Evolutionary conservation across 2,888 invertebrate species (phyloP).

Genomic region (Mythimna lalbum): DNA sequence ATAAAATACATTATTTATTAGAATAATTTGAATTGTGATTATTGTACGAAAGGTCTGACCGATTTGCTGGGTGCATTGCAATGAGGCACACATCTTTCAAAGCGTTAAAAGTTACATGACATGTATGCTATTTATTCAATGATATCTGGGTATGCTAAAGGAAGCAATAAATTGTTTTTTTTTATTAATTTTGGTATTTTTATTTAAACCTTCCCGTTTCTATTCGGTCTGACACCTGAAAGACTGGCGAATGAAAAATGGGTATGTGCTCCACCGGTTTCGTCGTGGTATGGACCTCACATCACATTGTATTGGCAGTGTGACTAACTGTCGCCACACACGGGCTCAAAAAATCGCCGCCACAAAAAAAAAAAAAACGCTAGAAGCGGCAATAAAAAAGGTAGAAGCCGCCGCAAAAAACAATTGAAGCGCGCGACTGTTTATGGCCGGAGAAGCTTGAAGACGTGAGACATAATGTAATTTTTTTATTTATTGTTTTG

Average conservation of each 20-base stretch:
- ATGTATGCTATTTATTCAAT: slow-evolving; percentile 56
- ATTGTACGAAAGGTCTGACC: slow-evolving; percentile 72
- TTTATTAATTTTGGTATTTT: slow-evolving; percentile 70
- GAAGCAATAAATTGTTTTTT: slow-evolving; percentile 84
- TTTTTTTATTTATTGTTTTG: too few relatives aligned
- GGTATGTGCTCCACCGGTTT: background rate
- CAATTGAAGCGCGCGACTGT: too few relatives aligned
- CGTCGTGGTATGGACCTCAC: background rate
- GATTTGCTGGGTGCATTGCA: slow-evolving; percentile 77
- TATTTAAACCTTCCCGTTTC: slow-evolving; percentile 33
- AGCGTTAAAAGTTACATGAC: slow-evolving; percentile 53
- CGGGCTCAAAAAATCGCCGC: too few relatives aligned
- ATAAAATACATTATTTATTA: slow-evolving; percentile 26
- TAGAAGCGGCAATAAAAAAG: too few relatives aligned
- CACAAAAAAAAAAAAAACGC: too few relatives aligned
- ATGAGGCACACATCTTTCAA: slow-evolving; percentile 75
- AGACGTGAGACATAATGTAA: too few relatives aligned
- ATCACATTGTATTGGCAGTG: too few relatives aligned
- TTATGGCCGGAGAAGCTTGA: too few relatives aligned
- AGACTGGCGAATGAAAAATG: background rate
- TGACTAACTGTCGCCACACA: too few relatives aligned
- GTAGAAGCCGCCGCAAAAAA: too few relatives aligned
- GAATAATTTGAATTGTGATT: slow-evolving; percentile 27
- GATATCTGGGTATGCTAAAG: slow-evolving; percentile 73
- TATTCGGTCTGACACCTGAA: background rate